phyloP scores from a whole-genome alignment of 2,113 vertebrate genomes.

The Dromiciops gliroides region DNA sequence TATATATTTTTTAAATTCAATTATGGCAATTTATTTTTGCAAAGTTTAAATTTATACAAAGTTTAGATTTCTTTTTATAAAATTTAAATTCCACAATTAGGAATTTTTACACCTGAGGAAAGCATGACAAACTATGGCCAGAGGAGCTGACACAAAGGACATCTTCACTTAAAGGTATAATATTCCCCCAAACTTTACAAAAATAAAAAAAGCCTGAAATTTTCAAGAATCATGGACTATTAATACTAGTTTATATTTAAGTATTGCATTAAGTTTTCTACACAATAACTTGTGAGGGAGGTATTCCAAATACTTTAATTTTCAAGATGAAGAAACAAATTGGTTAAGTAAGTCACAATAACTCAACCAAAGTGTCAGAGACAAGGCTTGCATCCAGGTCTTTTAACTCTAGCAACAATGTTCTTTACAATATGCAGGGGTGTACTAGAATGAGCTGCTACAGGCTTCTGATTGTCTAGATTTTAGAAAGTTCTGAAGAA shows the following conservation, averaged over 20 bases:
- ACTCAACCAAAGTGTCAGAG: not conserved
- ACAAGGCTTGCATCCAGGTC: not conserved
- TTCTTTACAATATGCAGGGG: not conserved
- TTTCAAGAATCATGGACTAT: not conserved
- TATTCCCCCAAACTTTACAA: not conserved
- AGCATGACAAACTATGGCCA: not conserved
- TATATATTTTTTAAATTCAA: not conserved
- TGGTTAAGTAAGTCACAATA: not conserved
- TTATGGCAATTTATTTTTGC: not conserved
- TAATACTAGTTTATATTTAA: not conserved
- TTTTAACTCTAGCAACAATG: no score
- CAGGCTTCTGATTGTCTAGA: not conserved
- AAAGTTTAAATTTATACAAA: constrained; percentile 1
- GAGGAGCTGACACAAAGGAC: not conserved
- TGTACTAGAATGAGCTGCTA: not conserved
- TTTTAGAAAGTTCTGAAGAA: not conserved
- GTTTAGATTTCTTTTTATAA: no score
- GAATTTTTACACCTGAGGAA: not conserved
- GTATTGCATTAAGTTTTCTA: not conserved
- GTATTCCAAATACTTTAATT: not conserved
- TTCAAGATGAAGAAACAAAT: not conserved
- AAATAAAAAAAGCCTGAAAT: not conserved
- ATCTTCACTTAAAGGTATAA: not conserved
- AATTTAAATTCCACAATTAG: not conserved
- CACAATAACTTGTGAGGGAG: not conserved